Percentiles rank a stretch among this genome's conserved stretches.
These are phyloP conservation scores for Donacobius atricapilla DNA, from an alignment of 2,113 vertebrate genomes.

Conservation along the genomic window DNA sequence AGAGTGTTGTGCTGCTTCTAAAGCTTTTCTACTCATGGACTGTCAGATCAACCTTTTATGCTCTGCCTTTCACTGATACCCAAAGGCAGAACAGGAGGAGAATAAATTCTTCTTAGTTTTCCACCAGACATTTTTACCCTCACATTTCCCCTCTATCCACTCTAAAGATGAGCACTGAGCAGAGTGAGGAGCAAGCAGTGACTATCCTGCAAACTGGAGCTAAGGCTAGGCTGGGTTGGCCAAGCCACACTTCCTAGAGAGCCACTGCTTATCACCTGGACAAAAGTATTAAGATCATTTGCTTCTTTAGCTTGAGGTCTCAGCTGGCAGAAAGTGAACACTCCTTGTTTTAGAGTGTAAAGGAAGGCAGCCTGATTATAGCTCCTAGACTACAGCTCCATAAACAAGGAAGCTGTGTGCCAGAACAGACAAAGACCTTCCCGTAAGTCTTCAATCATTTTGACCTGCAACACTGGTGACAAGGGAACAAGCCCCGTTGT, in stretches of 20 bases:
- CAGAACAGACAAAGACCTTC: background rate
- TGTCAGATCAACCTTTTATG: background rate
- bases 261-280: background rate
- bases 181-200: background rate
- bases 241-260: background rate
- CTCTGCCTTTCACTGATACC: background rate
- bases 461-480: background rate
- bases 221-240: background rate
- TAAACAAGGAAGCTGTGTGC: background rate
- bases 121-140: background rate
- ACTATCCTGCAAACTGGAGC: background rate
- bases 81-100: background rate
- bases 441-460: background rate
- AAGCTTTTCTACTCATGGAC: background rate
- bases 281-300: background rate
- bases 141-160: background rate
- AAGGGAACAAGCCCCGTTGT: background rate
- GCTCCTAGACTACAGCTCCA: background rate
- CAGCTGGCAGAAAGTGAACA: background rate
- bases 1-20: background rate
- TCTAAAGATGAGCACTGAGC: background rate
- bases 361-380: background rate
- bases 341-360: background rate
- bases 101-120: background rate
- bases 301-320: background rate